phyloP scores from a whole-genome alignment of 2,113 vertebrate species.

The Hippocampus mohnikei region DNA sequence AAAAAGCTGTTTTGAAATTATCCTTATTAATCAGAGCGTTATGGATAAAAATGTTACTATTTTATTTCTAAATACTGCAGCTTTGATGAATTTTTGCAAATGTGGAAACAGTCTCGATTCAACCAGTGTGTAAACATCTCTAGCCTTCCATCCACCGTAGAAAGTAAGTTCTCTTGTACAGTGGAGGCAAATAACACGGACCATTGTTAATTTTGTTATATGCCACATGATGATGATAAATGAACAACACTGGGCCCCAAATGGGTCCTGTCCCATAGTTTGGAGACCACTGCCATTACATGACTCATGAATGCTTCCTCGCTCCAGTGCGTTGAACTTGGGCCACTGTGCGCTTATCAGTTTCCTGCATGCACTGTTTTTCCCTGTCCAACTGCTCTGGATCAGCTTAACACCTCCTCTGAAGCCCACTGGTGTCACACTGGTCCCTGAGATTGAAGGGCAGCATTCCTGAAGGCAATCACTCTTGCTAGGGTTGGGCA shows the following conservation, averaged over 20 bases:
- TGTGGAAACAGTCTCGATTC: not conserved
- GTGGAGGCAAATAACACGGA: not conserved
- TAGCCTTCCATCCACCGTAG: not conserved
- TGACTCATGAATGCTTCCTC: not conserved
- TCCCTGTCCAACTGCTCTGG: slow-evolving; percentile 55
- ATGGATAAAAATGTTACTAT: no score
- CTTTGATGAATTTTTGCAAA: not conserved
- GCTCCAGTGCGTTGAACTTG: slow-evolving; percentile 39
- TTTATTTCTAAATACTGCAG: no score
- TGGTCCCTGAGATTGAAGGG: slow-evolving; percentile 15
- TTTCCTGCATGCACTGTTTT: slow-evolving; percentile 63
- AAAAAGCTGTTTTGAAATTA: not conserved
- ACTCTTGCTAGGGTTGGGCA: not conserved
- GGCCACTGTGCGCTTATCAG: slow-evolving; percentile 55
- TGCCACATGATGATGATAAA: no score
- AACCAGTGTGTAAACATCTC: not conserved
- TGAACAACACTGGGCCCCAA: not conserved
- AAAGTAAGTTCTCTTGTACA: not conserved
- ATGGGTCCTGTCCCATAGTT: not conserved
- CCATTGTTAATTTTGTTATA: not conserved
- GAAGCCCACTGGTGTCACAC: slow-evolving; percentile 31
- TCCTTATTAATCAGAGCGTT: no score
- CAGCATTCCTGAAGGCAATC: slow-evolving; percentile 34
- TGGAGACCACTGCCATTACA: not conserved
- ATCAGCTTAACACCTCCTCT: slow-evolving; percentile 51